A percentile compares a stretch with the other conserved stretches of the same genome.
These are phyloP conservation scores for Pituophis catenifer DNA, from an alignment of 2,113 vertebrate genomes.

Conservation along the genomic window DNA sequence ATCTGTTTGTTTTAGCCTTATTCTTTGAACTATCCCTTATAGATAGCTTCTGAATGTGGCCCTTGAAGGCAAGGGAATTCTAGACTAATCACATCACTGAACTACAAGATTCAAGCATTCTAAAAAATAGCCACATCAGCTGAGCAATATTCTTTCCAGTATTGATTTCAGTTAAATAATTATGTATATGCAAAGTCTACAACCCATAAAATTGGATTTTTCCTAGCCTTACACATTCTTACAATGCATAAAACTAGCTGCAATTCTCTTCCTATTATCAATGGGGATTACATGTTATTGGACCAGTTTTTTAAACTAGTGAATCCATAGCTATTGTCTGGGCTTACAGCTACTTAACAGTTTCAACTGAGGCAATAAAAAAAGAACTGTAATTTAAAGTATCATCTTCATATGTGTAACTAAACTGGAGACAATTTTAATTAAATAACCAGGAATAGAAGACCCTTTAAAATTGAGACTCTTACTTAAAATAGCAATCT, in stretches of 20 bases:
- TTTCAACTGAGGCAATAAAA: neutral
- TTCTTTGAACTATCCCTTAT: neutral
- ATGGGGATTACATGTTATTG: neutral
- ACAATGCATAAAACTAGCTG: neutral
- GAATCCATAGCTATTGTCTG: neutral
- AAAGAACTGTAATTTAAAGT: neutral
- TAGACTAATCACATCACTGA: neutral
- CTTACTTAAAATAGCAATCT: neutral
- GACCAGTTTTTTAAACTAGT: neutral
- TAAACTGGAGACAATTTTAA: conserved; percentile 7
- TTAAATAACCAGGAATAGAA: neutral
- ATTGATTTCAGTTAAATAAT: neutral
- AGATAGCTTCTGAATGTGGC: neutral
- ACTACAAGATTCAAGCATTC: neutral
- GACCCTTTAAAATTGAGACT: neutral
- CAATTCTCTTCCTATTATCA: neutral
- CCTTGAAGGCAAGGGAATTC: neutral
- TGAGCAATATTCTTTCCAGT: neutral
- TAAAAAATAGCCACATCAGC: neutral
- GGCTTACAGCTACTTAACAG: neutral
- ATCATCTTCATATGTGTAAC: neutral
- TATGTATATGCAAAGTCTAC: neutral
- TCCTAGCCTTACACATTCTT: neutral
- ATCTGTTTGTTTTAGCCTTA: neutral
- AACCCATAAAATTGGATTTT: neutral